Evolutionary conservation across 1,140 invertebrate species (phyloP).

Genomic region (Thaumetopoea pityocampa): DNA sequence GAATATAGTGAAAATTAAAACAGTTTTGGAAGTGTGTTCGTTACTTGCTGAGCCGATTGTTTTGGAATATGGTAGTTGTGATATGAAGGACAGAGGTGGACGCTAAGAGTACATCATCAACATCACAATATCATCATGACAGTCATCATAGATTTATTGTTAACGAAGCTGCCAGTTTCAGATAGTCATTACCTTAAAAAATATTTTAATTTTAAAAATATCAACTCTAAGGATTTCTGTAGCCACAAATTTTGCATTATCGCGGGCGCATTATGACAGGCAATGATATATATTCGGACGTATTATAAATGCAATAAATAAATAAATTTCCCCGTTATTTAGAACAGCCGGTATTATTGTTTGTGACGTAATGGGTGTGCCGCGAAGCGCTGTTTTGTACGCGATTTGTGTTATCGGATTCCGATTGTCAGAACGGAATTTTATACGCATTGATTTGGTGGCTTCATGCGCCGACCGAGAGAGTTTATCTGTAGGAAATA

Average conservation of each 20-base stretch:
- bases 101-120: no score
- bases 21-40: no score
- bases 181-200: constrained; percentile 1
- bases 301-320: constrained; percentile 74
- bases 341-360: constrained; percentile 63
- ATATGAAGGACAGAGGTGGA: no score
- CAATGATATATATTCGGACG: constrained; percentile 67
- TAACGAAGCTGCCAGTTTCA: no score
- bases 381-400: constrained; percentile 13
- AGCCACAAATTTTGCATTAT: constrained; percentile 67
- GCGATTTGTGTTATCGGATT: background rate
- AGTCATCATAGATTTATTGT: no score
- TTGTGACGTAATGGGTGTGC: constrained; percentile 34
- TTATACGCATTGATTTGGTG: no score
- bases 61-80: no score
- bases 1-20: no score
- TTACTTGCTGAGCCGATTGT: no score
- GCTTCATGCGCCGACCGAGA: no score
- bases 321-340: constrained; percentile 68
- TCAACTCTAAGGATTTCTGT: constrained; percentile 29
- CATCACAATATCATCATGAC: no score
- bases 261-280: constrained; percentile 63
- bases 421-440: background rate
- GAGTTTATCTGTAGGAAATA: no score
- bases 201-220: constrained; percentile 5